Evolutionary conservation across 2,797 vertebrate species (phyloP).

Genomic region (Notoglanidium macrostoma): DNA sequence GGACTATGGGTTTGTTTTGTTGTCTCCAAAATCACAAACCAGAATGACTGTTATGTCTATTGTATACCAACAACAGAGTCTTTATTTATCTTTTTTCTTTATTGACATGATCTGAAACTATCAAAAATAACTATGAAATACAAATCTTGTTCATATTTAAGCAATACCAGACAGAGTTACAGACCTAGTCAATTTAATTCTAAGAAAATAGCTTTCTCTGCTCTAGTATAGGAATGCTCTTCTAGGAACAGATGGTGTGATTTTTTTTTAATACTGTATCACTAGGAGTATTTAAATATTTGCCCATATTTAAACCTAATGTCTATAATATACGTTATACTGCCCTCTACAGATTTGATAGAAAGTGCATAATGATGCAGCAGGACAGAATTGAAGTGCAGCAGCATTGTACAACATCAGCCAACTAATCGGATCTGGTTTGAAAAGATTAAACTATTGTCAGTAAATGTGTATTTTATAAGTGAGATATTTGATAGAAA

Average conservation of each 20-base stretch:
- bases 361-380: background rate
- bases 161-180: background rate
- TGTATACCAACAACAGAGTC: background rate
- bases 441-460: background rate
- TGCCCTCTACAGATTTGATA: background rate
- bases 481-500: background rate
- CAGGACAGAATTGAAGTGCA: background rate
- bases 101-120: background rate
- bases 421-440: background rate
- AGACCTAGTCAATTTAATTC: background rate
- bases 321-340: background rate
- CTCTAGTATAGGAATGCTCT: background rate
- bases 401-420: background rate
- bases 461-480: background rate
- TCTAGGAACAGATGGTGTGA: background rate
- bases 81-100: background rate
- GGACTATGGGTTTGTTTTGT: background rate
- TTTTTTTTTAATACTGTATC: background rate
- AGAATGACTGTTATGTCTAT: background rate
- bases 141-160: background rate
- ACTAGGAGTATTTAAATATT: background rate
- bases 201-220: background rate
- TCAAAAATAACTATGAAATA: background rate
- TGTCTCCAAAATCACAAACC: background rate
- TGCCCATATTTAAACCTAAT: background rate